Conservation (phyloP, 2,888 invertebrate genomes). For the Chloroclystis v-ata region DNA sequence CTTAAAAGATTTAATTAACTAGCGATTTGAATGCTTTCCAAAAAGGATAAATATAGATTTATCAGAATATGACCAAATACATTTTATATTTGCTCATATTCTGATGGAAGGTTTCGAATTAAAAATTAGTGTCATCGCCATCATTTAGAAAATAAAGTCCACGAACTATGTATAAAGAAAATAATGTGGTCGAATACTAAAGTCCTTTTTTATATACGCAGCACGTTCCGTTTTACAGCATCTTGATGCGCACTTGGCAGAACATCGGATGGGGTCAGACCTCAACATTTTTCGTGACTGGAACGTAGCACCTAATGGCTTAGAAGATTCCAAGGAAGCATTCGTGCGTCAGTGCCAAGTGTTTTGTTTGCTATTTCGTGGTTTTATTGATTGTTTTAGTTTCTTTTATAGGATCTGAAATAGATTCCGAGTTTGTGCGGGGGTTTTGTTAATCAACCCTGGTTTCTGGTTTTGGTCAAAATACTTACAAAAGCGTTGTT, state of each 20-base stretch:
- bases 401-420: background rate
- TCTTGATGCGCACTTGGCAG: conserved; percentile 40
- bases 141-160: background rate
- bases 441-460: background rate
- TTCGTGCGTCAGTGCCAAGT: conserved; percentile 34
- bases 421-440: background rate
- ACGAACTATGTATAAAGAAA: background rate
- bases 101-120: no score
- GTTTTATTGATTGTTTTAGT: conserved; percentile 22
- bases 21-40: conserved; percentile 2
- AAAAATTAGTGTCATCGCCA: background rate
- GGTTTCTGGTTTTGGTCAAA: background rate
- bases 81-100: no score
- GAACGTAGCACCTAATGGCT: conserved; percentile 44
- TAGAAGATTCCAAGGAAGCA: conserved; percentile 48
- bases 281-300: conserved; percentile 41
- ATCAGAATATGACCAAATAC: no score
- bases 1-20: conserved; percentile 25
- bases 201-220: conserved; percentile 43
- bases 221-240: conserved; percentile 49
- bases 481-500: no score
- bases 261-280: conserved; percentile 37
- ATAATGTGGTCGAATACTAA: conserved; percentile 33
- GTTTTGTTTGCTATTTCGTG: conserved; percentile 24
- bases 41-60: background rate